These are phyloP conservation scores for Liolophura sinensis DNA, from an alignment of 1,140 invertebrate species.

Conservation along the genomic window DNA sequence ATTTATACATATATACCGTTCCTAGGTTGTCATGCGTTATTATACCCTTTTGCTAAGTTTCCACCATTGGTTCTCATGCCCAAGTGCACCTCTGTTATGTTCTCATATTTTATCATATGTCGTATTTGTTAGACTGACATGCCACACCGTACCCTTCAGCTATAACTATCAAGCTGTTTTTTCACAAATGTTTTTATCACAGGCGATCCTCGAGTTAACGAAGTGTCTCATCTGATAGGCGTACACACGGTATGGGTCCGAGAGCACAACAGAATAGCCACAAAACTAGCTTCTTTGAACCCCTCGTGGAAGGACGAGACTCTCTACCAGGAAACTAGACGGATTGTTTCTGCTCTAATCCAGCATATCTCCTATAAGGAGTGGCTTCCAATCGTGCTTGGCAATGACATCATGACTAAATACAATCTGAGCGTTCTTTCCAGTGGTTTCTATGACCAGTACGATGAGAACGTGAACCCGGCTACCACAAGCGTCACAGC, in stretches of 20 bases:
- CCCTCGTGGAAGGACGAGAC: conserved; percentile 84
- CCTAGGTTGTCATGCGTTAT: too few relatives aligned
- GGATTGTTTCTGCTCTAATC: conserved; percentile 92
- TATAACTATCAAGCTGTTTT: not conserved
- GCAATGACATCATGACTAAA: conserved; percentile 44
- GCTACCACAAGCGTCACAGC: conserved; percentile 92
- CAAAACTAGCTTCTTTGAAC: conserved; percentile 74
- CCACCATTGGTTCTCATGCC: too few relatives aligned
- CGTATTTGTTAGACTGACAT: too few relatives aligned
- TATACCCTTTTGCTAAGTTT: too few relatives aligned
- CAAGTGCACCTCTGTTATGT: too few relatives aligned
- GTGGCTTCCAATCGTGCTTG: conserved; percentile 85
- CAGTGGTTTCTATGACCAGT: conserved; percentile 62
- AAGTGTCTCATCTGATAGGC: conserved; percentile 66
- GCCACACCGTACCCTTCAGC: too few relatives aligned
- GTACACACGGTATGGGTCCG: conserved; percentile 96
- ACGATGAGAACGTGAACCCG: conserved; percentile 78
- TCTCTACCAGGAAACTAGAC: conserved; percentile 79
- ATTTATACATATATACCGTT: too few relatives aligned
- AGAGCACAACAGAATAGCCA: conserved; percentile 91
- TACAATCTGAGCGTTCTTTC: conserved; percentile 9
- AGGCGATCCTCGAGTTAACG: conserved; percentile 35
- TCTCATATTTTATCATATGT: too few relatives aligned
- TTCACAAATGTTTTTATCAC: conserved; percentile 3
- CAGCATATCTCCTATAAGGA: conserved; percentile 92